Evolutionary conservation across 2,113 vertebrate genomes (phyloP).

Genomic region (Gallinago undulata): DNA sequence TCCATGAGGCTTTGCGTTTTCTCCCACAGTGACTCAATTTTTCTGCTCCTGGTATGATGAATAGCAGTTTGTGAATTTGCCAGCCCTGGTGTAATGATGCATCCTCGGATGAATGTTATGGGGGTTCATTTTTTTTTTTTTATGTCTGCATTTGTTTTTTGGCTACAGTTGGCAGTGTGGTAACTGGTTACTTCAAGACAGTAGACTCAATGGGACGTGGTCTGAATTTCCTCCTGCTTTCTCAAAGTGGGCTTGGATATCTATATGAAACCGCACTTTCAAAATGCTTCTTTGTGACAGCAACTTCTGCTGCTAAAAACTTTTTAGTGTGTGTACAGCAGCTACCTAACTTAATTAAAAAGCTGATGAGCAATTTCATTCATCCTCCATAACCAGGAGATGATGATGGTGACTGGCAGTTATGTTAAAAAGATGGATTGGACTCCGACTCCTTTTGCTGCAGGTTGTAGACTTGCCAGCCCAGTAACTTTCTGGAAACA

Average conservation of each 20-base stretch:
- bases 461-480: conserved; percentile 7
- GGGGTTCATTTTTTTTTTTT: not conserved
- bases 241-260: not conserved
- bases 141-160: not conserved
- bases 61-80: not conserved
- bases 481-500: not conserved
- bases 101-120: not conserved
- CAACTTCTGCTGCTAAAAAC: not conserved
- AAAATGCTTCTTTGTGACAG: not conserved
- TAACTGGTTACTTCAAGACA: not conserved
- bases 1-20: not conserved
- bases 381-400: not conserved
- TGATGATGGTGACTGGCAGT: not conserved
- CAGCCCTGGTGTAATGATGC: not conserved
- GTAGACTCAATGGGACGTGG: not conserved
- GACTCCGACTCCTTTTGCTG: not conserved
- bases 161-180: not conserved
- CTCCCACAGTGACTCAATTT: not conserved
- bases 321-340: not conserved
- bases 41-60: not conserved
- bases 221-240: not conserved
- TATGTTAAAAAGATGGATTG: not conserved
- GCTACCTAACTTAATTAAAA: not conserved
- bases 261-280: not conserved
- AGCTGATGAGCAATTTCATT: not conserved